These are phyloP conservation scores for Papilio protenor DNA, from an alignment of 2,888 invertebrate genomes.

Conservation along the genomic window DNA sequence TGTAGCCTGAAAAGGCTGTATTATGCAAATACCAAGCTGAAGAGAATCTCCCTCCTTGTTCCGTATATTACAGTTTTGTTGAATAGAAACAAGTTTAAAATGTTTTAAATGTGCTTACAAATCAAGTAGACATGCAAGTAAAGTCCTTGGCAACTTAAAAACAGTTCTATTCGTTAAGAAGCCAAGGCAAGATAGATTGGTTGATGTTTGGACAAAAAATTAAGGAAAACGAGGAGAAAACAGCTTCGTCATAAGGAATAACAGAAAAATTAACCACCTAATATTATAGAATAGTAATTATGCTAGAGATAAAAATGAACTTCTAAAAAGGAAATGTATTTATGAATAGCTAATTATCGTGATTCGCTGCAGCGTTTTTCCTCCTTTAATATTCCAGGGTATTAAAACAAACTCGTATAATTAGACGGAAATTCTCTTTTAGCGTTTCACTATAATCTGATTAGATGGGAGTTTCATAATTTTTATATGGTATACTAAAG, in stretches of 20 bases:
- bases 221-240: no score
- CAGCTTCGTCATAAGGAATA: no score
- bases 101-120: no score
- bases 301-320: neutral
- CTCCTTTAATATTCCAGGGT: constrained; percentile 6
- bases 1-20: constrained; percentile 21
- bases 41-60: constrained; percentile 1
- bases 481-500: neutral
- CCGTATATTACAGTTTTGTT: neutral
- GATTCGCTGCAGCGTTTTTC: constrained; percentile 1
- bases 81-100: no score
- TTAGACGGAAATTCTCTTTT: constrained; percentile 19
- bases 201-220: no score
- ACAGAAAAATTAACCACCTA: neutral
- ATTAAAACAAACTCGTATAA: constrained; percentile 19
- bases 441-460: constrained; percentile 5
- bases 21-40: constrained; percentile 10
- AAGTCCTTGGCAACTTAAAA: no score
- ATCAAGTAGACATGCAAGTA: no score
- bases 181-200: no score
- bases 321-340: neutral
- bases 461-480: constrained; percentile 7
- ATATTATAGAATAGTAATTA: neutral
- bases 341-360: constrained; percentile 12
- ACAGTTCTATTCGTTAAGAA: no score